Evolutionary conservation across 92 coral and sea anemone species (phyloP), one percentile per base, ranked within the genome.

Genomic region (Phymanthus crucifer): DNA sequence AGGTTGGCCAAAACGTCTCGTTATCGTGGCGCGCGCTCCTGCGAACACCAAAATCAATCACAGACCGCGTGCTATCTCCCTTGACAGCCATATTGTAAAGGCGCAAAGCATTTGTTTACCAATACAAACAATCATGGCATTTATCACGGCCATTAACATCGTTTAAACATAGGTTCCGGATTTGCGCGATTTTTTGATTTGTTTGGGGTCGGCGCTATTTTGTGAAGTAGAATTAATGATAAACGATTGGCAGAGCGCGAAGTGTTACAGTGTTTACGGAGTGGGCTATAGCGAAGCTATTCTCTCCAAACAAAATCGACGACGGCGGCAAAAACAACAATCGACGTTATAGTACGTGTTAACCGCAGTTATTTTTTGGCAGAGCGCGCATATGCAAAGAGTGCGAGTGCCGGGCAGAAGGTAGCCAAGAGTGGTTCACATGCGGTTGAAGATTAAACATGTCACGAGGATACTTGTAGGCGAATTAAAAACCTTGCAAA

Each of bases 141-240:
- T 61, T 61, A 9, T 34, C 32, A 29, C 5, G 34, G 29, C 17
- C 32, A 29, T 61, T 61, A 61, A 61, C 26, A 61, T 61, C 32
- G 34, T 61, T 61, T 61, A 61, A 61, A 61, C 68, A 61, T 18
- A 7, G 14, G 48, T 3, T 24, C 68, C 21, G 68, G 68, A 61
- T 61, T 61, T 61, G 66, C 24, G 24, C 68, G 29, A 27, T 0
- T 61, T 27, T 19, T 61, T 61, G 68, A 61, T 61, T 7, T 14
- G 68, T 54, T 61, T 29, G 35, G 68, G 35, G 68, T 27, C 64
- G 64, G 68, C 68, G 68, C 68, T 61, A 61, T 21, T 34, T 61
- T 10, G 34, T 19, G 23, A 19, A 4, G 48, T 43, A 43, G 14
- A 10, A 43, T n/a, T 10, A 43, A 43, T 10, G 48, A 6, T 5